Base-by-base conservation (phyloP, 2,113 vertebrate species). In the Lasiurus borealis region DNA sequence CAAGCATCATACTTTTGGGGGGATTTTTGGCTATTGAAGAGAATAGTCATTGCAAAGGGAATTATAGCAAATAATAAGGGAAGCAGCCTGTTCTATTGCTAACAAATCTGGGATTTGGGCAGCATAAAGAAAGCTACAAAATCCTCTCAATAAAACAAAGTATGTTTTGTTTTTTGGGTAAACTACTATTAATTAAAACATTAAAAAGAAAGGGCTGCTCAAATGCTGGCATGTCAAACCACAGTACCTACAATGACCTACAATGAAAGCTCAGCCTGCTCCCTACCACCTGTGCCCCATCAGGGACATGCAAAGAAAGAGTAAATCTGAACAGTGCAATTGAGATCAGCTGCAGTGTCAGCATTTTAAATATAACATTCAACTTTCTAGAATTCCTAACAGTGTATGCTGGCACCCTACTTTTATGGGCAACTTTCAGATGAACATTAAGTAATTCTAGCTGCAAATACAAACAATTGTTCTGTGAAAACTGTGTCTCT, bases 161-260 rank as follows among this genome's bases (percentile, higher is more conserved):
- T 2, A 46, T n/a, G 5, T 72, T 96, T 92, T 88, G 7, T 66
- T 92, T 88, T 44, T 88, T 83, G 54, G 57, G 50, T 54, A 90
- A 87, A 52, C 14, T 82, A n/a, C n/a, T n/a, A n/a, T n/a, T n/a
- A 94, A 91, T 54, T 90, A 88, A 89, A 85, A 82, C 6, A 81
- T 82, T 64, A 69, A 90, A 92, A 95, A 84, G 69, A 93, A 93
- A 64, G 27, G 11, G 7, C 9, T 1, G 5, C 12, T 64, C 12
- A n/a, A 52, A 73, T 78, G 29, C 31, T 91, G 48, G 9, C 29
- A 50, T 36, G 1, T 59, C n/a, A 83, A 76, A 81, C 11, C 14
- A 0, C 15, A 19, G 5, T 36, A n/a, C n/a, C n/a, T n/a, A n/a
- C n/a, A n/a, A n/a, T n/a, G n/a, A 40, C 31, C 31, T n/a, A 4